Evolutionary conservation across 2,113 vertebrate genomes (phyloP), one percentile per base, ranked within the genome.

Genomic region (Clupea harengus): DNA sequence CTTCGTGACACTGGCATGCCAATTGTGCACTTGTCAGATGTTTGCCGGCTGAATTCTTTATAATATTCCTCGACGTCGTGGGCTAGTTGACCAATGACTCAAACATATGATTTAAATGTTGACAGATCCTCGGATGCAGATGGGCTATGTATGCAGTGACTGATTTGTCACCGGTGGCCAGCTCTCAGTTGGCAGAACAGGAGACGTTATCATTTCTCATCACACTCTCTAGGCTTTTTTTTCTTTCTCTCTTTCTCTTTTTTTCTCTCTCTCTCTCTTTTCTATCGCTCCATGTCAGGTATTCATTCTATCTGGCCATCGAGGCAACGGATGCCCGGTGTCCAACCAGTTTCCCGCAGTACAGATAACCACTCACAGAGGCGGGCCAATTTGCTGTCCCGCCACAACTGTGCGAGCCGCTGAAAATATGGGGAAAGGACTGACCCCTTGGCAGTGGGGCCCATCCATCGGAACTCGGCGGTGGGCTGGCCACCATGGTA

Each of bases 381-480:
- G 89, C 91, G 92, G 91, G 92, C 89, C 92, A 95, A 91, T 93
- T 93, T 92, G 89, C 88, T 90, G 90, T 93, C 91, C 92, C 87
- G 87, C 89, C 92, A 91, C 90, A 91, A 88, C 89, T 91, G 92
- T 91, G 90, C 89, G 91, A 92, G 85, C 89, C 85, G 90, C 92
- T 94, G 95, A 93, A 96, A 94, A 96, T 94, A 96, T 95, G 93
- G 90, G 91, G 88, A 85, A 92, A 93, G 91, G 88, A 93, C 83
- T 91, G 90, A 94, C 94, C 92, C 92, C 92, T 90, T 92, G 93
- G 90, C 90, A 89, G 90, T 90, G 90, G 80, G 87, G 90, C 90
- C 94, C 92, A 95, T 95, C 94, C 94, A 92, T 96, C 94, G 91
- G 89, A 93, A 89, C 91, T 87, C 91, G 92, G 93, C 93, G 93